Evolutionary conservation across 2,888 invertebrate genomes (phyloP).

Genomic region (Ypsolopha scabrella): DNA sequence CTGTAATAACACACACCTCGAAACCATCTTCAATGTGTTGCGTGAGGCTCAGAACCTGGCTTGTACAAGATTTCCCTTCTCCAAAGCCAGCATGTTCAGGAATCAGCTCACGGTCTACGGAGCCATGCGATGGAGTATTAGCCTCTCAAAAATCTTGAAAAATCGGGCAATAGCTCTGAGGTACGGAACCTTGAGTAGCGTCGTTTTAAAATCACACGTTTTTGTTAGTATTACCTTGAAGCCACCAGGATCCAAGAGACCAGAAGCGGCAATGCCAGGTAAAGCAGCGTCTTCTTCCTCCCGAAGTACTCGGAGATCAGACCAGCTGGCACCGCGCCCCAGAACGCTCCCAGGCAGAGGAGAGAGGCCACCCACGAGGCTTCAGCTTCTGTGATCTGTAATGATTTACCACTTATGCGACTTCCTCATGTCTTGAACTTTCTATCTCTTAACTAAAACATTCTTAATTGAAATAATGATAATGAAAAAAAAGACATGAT

Average conservation of each 20-base stretch:
- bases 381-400: constrained; percentile 33
- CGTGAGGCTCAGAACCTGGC: background rate
- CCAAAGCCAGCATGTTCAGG: too few species aligned
- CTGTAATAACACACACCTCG: too few species aligned
- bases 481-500: too few species aligned
- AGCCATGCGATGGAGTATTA: background rate
- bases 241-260: constrained; percentile 70
- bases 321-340: constrained; percentile 69
- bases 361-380: constrained; percentile 70
- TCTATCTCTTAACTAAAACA: too few species aligned
- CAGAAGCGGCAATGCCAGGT: constrained; percentile 62
- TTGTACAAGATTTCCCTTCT: background rate
- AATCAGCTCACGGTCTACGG: background rate
- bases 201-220: too few species aligned
- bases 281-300: constrained; percentile 63
- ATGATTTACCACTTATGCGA: too few species aligned
- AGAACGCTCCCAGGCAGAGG: constrained; percentile 65
- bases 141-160: background rate
- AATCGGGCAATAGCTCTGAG: too few species aligned
- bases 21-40: background rate
- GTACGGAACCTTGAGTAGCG: too few species aligned
- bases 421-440: too few species aligned
- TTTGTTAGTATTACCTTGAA: constrained; percentile 45
- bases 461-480: too few species aligned
- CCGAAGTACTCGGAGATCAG: constrained; percentile 66